Evolutionary conservation across 1,140 invertebrate genomes (phyloP), one percentile per base, ranked within the genome.

Genomic region (Condylostylus longicornis): DNA sequence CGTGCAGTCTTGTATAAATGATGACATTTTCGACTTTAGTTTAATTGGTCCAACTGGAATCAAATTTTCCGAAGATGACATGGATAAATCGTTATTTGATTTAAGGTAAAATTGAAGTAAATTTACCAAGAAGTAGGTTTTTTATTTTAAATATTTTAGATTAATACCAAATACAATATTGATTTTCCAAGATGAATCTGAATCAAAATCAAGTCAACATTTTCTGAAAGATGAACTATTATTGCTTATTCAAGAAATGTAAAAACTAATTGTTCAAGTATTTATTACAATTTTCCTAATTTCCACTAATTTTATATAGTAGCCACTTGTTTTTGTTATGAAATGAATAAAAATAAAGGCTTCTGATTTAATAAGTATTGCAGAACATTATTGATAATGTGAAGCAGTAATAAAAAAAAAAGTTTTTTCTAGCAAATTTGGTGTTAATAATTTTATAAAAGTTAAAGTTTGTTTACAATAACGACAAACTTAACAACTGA

Each of bases 211-310:
- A 31, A 63, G 66, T 33, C 63, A 63, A 0, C 64, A 66, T 44
- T 84, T 69, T 56, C 65, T 87, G 19, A 84, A 82, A 53, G 73
- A 78, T 5, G 79, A 85, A 56, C 64, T 81, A 1, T 70, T 83
- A 55, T 65, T 74, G 47, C 59, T 82, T 27, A 67, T 84, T 13
- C 72, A 77, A 52, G 58, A 69, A 33, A 51, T 76, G 42, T 75
- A 71, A 54, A 42, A n/a, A n/a, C n/a, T n/a, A n/a, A n/a, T n/a
- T n/a, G n/a, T n/a, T n/a, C n/a, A n/a, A n/a, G n/a, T n/a, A n/a
- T n/a, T n/a, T n/a, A n/a, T n/a, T n/a, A n/a, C n/a, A n/a, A n/a
- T n/a, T n/a, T n/a, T n/a, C n/a, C n/a, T n/a, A n/a, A n/a, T n/a
- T n/a, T n/a, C n/a, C n/a, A n/a, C n/a, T n/a, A n/a, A n/a, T n/a